Evolutionary conservation across 2,888 invertebrate genomes (phyloP), one percentile per base, ranked within the genome.

Genomic region (Sarcophaga variegata): DNA sequence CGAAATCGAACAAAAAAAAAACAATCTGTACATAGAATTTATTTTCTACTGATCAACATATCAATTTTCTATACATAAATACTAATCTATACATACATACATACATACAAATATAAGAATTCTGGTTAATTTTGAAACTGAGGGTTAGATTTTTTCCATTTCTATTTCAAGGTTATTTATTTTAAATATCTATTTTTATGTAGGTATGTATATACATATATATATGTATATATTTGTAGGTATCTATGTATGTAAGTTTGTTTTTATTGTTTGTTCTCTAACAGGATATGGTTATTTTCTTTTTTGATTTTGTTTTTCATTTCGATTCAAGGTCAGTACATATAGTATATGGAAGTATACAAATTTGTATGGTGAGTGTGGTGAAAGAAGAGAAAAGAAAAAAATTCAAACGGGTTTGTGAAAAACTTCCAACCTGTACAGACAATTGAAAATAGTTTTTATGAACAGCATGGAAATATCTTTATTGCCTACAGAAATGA

Each of bases 161-260:
- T 77, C 10, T 62, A n/a, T 83, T 74, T 83, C 83, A 83, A 83
- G 83, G 83, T 83, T 83, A 75, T 64, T 27, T 63, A 69, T 78
- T 25, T 62, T 22, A 67, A 78, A 25, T 63, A 63, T 47, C 20
- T 20, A 25, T 59, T 12, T 54, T 14, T 54, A 54, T 54, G 54
- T 54, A 54, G 4, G 5, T 17, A 54, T 14, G 2, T 37, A 37
- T 37, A 6, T 37, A 37, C 37, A 37, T 37, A 37, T 3, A 20
- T 76, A 22, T 27, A 49, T 27, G 27, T 27, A 8, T 49, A 64
- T 25, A 64, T 75, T 47, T 6, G 17, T 76, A 49, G 3, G 22
- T 62, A 10, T 62, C 8, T 47, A 4, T 11, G n/a, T 25, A n/a
- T 22, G 25, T 27, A n/a, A 3, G 17, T 37, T 4, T 37, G 4